Base-by-base conservation (phyloP, 1,140 invertebrate genomes). In the Drosophila tsacasi region DNA sequence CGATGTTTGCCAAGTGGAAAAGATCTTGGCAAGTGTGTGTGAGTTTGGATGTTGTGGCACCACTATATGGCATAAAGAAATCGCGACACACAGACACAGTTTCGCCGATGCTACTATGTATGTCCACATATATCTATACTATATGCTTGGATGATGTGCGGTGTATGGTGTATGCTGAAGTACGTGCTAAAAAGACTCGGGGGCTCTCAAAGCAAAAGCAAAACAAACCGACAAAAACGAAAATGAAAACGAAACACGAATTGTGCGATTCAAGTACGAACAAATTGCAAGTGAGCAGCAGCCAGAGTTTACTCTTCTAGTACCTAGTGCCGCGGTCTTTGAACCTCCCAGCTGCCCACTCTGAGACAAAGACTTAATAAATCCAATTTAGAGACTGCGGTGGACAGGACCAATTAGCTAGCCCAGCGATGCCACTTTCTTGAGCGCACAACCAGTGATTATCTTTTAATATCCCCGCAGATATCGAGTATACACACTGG, bases 21-120 rank as follows among this genome's bases (percentile, higher is more conserved):
- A 79, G 66, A 79, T 79, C 30, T 79, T 58, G 17, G 44, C 40
- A 21, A 27, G 27, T 42, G 57, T 32, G 25, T 30, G 25, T 37
- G 37, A 21, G 39, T 23, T 19, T 37, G 27, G 62, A 39, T 65
- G 54, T 60, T 72, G 69, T 72, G 67, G 67, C 69, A 42, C 40
- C 46, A 37, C 35, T 9, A 46, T 27, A 35, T 32, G 30, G 55
- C 47, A 64, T 59, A 63, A 65, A 78, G 76, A 79, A 72, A 79
- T 79, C 76, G 76, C 76, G 76, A 79, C 76, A 79, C 76, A 79
- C 66, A 55, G 75, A 78, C 75, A 79, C 76, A 79, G 60, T 62
- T 69, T 77, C 39, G 40, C 52, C 40, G 25, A 25, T 57, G 61
- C 25, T 13, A 52, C 49, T 50, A 35, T 27, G 15, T 58, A 39